These are phyloP conservation scores for Polypterus bichir DNA, from an alignment of 2,113 vertebrate genomes.

Conservation along the genomic window DNA sequence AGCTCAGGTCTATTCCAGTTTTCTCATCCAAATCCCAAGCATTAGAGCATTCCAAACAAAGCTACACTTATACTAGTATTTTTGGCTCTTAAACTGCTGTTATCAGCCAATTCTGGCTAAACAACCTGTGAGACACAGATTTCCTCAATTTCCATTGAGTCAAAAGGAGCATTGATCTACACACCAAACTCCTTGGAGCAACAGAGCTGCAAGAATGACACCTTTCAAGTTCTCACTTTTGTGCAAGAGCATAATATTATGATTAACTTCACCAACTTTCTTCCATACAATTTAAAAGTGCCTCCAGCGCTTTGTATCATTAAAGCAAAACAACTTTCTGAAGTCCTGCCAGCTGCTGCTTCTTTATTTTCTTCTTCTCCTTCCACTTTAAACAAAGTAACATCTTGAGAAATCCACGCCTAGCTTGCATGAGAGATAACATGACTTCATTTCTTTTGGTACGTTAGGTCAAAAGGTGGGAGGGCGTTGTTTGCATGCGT, in stretches of 20 bases:
- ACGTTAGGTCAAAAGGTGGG: constrained; percentile 48
- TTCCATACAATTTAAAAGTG: constrained; percentile 35
- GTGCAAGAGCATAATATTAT: constrained; percentile 19
- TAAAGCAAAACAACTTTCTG: not conserved
- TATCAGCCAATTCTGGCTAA: too few species aligned
- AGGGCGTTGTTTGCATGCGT: constrained; percentile 37
- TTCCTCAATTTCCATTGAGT: too few species aligned
- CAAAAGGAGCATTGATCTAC: too few species aligned
- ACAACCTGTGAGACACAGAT: too few species aligned
- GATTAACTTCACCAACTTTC: constrained; percentile 44
- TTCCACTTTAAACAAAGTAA: not conserved
- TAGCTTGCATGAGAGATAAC: not conserved
- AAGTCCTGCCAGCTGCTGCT: not conserved
- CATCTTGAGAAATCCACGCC: constrained; percentile 2
- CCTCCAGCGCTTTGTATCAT: constrained; percentile 14
- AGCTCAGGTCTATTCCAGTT: too few species aligned
- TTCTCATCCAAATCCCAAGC: too few species aligned
- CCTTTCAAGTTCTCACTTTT: too few species aligned
- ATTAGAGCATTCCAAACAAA: too few species aligned
- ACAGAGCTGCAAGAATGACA: too few species aligned
- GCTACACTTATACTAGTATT: too few species aligned
- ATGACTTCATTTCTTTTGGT: constrained; percentile 30
- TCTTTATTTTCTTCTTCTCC: not conserved
- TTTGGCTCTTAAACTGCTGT: too few species aligned
- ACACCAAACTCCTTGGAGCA: too few species aligned